Conservation (phyloP, 2,797 vertebrate genomes). For the Eutrigla gurnardus region DNA sequence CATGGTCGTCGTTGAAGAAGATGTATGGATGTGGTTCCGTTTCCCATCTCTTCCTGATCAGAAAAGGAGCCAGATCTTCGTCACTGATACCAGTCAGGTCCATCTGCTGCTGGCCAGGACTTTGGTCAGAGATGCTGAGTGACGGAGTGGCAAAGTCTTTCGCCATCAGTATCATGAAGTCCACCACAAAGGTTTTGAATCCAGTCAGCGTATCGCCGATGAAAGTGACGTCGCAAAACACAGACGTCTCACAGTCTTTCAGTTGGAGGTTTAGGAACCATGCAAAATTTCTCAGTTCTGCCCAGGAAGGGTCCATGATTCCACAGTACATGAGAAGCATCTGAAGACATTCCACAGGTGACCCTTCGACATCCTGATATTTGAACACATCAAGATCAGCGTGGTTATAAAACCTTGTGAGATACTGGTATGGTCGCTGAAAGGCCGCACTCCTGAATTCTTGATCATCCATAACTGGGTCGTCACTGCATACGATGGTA, state of each 20-base stretch:
- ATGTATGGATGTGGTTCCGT: conserved; percentile 95
- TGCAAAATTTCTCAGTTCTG: conserved; percentile 92
- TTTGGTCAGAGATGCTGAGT: conserved; percentile 92
- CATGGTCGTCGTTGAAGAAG: conserved; percentile 93
- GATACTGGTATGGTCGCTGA: conserved; percentile 95
- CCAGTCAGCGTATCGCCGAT: conserved; percentile 88
- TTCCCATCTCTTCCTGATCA: conserved; percentile 94
- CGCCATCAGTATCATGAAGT: conserved; percentile 98
- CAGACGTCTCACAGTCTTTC: conserved; percentile 91
- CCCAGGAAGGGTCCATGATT: conserved; percentile 92
- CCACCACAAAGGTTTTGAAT: conserved; percentile 95
- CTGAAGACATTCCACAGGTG: conserved; percentile 90
- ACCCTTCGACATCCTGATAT: conserved; percentile 86
- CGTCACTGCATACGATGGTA: conserved; percentile 12
- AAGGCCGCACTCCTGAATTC: conserved; percentile 90
- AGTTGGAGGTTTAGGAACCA: conserved; percentile 94
- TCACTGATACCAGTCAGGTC: conserved; percentile 79
- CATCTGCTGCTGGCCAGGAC: conserved; percentile 82
- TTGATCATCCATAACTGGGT: conserved; percentile 89
- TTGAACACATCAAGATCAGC: conserved; percentile 86
- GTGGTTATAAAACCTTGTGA: conserved; percentile 84
- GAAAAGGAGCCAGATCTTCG: conserved; percentile 91
- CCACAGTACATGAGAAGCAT: conserved; percentile 92
- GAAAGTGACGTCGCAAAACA: conserved; percentile 87
- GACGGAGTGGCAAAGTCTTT: conserved; percentile 97